Evolutionary conservation across 2,113 vertebrate species (phyloP).

Genomic region (Amblyopsis rosae): DNA sequence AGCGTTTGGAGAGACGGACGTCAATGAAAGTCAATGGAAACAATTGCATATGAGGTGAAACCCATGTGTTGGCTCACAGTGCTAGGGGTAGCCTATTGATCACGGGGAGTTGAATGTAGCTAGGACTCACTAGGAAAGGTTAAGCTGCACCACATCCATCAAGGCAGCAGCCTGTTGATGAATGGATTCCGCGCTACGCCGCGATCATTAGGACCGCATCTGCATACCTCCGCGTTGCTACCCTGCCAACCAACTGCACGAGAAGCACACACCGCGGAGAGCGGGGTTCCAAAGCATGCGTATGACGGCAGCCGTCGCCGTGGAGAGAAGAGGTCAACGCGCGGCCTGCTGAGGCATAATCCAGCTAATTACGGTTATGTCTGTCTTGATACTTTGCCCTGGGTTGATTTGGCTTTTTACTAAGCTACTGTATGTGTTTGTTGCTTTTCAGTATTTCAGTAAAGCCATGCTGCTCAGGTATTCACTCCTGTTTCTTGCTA

Average conservation of each 20-base stretch:
- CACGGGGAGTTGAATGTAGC: conserved; percentile 50
- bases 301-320: conserved; percentile 35
- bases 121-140: conserved; percentile 26
- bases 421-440: conserved; percentile 32
- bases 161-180: conserved; percentile 26
- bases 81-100: conserved; percentile 43
- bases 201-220: conserved; percentile 28
- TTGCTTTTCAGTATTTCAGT: conserved; percentile 48
- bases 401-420: conserved; percentile 46
- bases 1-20: conserved; percentile 42
- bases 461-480: conserved; percentile 55
- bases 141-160: conserved; percentile 37
- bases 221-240: conserved; percentile 10
- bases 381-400: conserved; percentile 58
- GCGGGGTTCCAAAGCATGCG: not conserved
- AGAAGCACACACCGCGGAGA: not conserved
- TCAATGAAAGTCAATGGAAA: conserved; percentile 43
- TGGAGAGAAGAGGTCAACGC: conserved; percentile 41
- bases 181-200: conserved; percentile 33
- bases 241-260: too few relatives aligned
- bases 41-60: conserved; percentile 40
- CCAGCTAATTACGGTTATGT: conserved; percentile 54
- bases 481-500: conserved; percentile 45
- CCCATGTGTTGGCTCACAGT: conserved; percentile 39
- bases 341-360: conserved; percentile 61